Conservation (phyloP, 2,113 vertebrate species). For the Herpetotheres cachinnans region DNA sequence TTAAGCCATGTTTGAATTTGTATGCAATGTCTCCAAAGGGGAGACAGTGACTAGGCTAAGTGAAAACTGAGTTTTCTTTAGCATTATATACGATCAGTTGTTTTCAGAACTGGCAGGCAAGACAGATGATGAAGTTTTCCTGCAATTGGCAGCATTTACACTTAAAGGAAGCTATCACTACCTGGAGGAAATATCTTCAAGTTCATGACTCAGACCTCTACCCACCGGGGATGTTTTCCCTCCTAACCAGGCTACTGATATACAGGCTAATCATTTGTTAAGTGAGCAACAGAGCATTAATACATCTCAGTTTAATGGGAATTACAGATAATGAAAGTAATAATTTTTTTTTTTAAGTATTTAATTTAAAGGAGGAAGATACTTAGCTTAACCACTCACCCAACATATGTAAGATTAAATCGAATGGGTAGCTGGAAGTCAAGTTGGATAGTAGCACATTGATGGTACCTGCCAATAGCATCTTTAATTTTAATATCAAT, state of each 20-base stretch:
- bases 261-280: neutral
- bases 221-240: neutral
- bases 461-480: conserved; percentile 91
- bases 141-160: neutral
- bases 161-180: neutral
- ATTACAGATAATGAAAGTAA: neutral
- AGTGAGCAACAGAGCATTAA: neutral
- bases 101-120: neutral
- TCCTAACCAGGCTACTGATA: neutral
- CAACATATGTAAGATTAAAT: conserved; percentile 90
- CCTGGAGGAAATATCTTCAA: neutral
- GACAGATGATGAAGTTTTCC: neutral
- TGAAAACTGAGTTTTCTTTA: neutral
- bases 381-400: conserved; percentile 77
- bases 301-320: neutral
- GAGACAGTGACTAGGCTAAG: neutral
- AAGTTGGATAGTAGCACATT: conserved; percentile 94
- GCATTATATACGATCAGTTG: neutral
- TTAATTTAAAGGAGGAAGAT: neutral
- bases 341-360: too few relatives aligned
- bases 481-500: conserved; percentile 96
- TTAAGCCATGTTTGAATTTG: neutral
- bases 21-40: neutral
- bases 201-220: fast-evolving
- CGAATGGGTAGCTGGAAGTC: conserved; percentile 94